Base-by-base conservation (phyloP, 2,888 invertebrate species). In the Thymelicus lineola region DNA sequence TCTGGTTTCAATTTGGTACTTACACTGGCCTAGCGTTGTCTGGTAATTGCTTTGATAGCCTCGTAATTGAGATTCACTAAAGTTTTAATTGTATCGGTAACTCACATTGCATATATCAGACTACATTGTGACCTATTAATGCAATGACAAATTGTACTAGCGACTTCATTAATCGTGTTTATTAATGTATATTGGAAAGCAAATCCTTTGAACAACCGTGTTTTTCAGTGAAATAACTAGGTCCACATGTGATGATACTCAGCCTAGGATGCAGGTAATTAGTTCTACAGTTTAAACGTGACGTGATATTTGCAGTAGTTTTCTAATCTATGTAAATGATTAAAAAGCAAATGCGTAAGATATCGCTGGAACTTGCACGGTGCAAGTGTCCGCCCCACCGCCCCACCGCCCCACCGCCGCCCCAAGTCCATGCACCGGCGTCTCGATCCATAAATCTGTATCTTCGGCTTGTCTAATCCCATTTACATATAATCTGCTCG, bases 401-500 rank as follows among this genome's bases (percentile, higher is more conserved):
- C 35, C 17, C 46, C 50, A 48, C 63, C 28, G 28, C 28, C 28
- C 28, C 28, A 3, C 28, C 28, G 3, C 67, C 17, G 20, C 35
- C 17, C 46, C 50, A 48, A 50, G 17, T 48, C 17, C 53, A 60
- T 53, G 28, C 28, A 28, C 28, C 50, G 28, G 67, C 58, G 14
- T 36, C 62, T 57, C 46, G 20, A 17, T 67, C 55, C 28, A 45
- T 62, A 57, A 57, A 62, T 46, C 62, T 61, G 38, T 61, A 46
- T 59, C 59, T 42, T 36, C 38, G 10, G 14, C 61, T 68, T 35
- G 62, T 61, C 62, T 35, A 45, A 68, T 62, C 45, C 68, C n/a
- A 68, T 68, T 68, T 62, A 68, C 68, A 62, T 68, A 36, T 36
- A 38, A 55, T 55, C 55, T 55, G 35, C 55, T 35, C 28, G 14